Conservation (phyloP, 2,113 vertebrate genomes). For the Callipepla squamata region DNA sequence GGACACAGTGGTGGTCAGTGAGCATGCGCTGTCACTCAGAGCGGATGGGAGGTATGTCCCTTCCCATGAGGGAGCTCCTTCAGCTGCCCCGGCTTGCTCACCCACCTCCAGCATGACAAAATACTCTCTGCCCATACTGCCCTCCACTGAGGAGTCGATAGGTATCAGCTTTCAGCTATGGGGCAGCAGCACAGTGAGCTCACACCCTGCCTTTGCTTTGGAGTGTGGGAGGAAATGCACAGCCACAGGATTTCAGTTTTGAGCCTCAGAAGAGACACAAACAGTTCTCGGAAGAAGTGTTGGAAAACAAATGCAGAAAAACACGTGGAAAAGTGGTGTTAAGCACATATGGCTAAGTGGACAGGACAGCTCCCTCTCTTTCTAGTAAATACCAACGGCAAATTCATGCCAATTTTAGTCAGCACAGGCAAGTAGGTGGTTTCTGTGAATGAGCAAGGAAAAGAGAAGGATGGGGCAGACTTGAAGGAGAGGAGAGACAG, state of each 20-base stretch:
- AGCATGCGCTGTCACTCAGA: fast-evolving
- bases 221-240: neutral
- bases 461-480: no score
- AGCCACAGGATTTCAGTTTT: neutral
- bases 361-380: neutral
- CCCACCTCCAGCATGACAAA: neutral
- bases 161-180: fast-evolving
- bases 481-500: no score
- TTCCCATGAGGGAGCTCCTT: neutral
- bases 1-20: neutral
- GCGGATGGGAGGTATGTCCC: neutral
- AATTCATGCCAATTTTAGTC: neutral
- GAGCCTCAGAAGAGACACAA: neutral
- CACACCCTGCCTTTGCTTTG: no score
- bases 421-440: neutral
- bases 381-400: fast-evolving
- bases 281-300: neutral
- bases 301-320: neutral
- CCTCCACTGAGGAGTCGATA: neutral
- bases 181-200: fast-evolving
- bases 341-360: neutral
- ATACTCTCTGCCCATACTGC: neutral
- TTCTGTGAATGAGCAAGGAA: no score
- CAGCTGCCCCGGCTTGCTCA: neutral
- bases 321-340: neutral